Percentiles rank a stretch among this genome's conserved stretches.
phyloP scores from a whole-genome alignment of 2,797 vertebrate genomes.

The Sphenopsis melanotis region DNA sequence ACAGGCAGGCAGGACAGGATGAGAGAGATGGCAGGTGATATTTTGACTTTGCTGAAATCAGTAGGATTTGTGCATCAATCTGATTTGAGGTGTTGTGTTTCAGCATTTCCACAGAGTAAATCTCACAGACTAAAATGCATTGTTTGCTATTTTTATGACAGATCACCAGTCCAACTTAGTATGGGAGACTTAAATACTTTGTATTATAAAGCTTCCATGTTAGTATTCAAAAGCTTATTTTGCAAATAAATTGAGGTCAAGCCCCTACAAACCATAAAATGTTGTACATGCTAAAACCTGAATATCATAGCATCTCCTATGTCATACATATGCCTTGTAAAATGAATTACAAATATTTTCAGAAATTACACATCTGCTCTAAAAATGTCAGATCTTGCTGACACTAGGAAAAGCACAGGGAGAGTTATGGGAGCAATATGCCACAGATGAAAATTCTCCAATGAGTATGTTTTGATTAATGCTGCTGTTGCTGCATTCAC shows the following conservation, averaged over 20 bases:
- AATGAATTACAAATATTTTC: conserved; percentile 29
- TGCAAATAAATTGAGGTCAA: background rate
- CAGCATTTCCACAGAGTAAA: background rate
- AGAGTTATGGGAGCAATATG: conserved; percentile 15
- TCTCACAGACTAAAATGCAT: background rate
- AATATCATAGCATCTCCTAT: background rate
- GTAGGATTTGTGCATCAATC: background rate
- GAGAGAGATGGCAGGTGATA: background rate
- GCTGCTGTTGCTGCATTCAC: background rate
- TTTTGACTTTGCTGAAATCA: background rate
- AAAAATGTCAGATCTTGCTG: conserved; percentile 24
- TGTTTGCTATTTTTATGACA: background rate
- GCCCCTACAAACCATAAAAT: background rate
- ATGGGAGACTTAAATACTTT: background rate
- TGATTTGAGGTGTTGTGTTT: background rate
- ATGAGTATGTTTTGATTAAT: background rate
- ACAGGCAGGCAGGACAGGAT: background rate
- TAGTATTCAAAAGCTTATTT: background rate
- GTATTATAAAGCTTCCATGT: background rate
- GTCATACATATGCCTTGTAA: background rate
- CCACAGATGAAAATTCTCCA: conserved; percentile 3
- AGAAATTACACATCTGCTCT: conserved; percentile 32
- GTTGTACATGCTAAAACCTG: background rate
- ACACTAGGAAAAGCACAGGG: background rate
- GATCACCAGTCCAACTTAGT: background rate